Evolutionary conservation across 2,888 invertebrate genomes (phyloP).

Genomic region (Nysson spinosus): DNA sequence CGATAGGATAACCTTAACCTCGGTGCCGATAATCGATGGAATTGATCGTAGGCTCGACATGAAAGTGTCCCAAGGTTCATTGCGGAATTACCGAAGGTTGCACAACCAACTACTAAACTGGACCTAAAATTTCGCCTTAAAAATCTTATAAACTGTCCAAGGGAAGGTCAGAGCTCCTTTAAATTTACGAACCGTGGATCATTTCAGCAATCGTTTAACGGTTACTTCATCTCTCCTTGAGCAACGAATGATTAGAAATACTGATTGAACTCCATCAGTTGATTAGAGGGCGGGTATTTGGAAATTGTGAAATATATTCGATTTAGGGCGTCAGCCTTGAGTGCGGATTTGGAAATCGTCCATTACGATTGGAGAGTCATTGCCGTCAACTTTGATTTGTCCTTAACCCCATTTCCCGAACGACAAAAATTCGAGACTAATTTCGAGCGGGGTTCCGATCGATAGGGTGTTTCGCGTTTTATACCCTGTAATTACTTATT

Average conservation of each 20-base stretch:
- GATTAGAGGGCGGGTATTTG: background rate
- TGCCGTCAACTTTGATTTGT: constrained; percentile 45
- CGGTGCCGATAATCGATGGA: constrained; percentile 59
- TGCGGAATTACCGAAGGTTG: constrained; percentile 57
- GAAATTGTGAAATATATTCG: constrained; percentile 3
- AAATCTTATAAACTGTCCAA: constrained; percentile 16
- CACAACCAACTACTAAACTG: constrained; percentile 52
- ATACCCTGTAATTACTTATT: background rate
- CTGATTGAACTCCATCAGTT: background rate
- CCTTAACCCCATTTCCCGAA: constrained; percentile 41
- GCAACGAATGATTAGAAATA: background rate
- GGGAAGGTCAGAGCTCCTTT: background rate
- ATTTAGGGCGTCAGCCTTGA: constrained; percentile 30
- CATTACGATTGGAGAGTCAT: constrained; percentile 45
- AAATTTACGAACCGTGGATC: background rate
- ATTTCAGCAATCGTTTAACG: too few relatives aligned
- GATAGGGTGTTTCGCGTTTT: background rate
- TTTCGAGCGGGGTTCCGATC: constrained; percentile 7
- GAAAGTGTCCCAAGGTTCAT: constrained; percentile 60
- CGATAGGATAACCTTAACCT: constrained; percentile 55
- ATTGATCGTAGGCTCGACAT: constrained; percentile 52
- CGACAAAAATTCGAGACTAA: constrained; percentile 26
- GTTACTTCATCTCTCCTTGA: too few relatives aligned
- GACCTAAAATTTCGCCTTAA: constrained; percentile 21
- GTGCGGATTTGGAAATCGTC: constrained; percentile 47